Base-by-base conservation (phyloP, 2,888 invertebrate species). In the Rhorus exstirpatorius region DNA sequence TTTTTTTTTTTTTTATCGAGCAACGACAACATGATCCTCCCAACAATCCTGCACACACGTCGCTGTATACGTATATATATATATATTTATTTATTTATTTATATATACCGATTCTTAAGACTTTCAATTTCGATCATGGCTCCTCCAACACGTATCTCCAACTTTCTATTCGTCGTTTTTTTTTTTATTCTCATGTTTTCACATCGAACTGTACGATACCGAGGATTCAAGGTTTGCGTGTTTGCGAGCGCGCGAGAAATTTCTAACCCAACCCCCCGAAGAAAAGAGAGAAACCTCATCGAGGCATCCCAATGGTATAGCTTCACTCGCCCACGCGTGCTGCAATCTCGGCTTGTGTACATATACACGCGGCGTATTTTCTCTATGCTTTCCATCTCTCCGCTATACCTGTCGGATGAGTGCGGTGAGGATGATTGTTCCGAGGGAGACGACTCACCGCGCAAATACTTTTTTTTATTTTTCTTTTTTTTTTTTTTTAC, bases 401-500 rank as follows among this genome's bases (percentile, higher is more conserved):
- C 60, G 14, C 31, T 19, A 35, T 44, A 8, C 12, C 21, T 21
- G 21, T 7, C 10, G 35, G 41, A 10, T 19, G 14, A 21, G n/a
- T 35, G 12, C 35, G 49, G 19, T n/a, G 21, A 53, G 38, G 51
- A 68, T 53, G 67, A 68, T 53, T 71, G 70, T 44, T 71, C 31
- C 44, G 8, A 14, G 21, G 10, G 24, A 41, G 24, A 44, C 41
- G 24, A 8, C 21, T 14, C 24, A 24, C 7, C 35, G 60, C 19
- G 8, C n/a, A n/a, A 41, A 21, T 14, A 3, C 31, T n/a, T n/a
- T n/a, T n/a, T n/a, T n/a, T n/a, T n/a, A 26, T 63, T 38, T 38
- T 38, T 24, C 17, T 46, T 65, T 44, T 72, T 35, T 46, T 83
- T 76, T 72, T 78, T 77, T 76, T 82, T n/a, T n/a, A n/a, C n/a